Evolutionary conservation across 2,113 vertebrate species (phyloP).

Genomic region (Muntiacus muntjak): DNA sequence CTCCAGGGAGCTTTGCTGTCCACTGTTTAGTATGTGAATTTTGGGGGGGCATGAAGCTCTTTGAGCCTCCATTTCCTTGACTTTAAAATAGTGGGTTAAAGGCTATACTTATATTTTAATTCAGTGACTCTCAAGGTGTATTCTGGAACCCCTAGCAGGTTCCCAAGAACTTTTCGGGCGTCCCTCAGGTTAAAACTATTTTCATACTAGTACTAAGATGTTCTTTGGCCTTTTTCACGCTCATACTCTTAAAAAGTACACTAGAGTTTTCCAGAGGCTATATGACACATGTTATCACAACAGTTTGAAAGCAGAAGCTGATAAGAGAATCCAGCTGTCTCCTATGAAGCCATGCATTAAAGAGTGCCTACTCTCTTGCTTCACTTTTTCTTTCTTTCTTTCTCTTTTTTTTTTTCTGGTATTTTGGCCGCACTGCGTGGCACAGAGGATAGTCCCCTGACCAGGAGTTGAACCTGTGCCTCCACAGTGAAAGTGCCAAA

Average conservation of each 20-base stretch:
- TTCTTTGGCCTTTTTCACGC: not conserved
- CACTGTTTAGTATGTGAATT: not conserved
- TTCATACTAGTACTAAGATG: conserved; percentile 13
- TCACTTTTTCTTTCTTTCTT: not conserved
- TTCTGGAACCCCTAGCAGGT: not conserved
- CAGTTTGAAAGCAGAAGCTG: conserved; percentile 39
- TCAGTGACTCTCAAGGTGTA: not conserved
- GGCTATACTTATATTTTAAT: not conserved
- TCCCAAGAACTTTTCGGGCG: not conserved
- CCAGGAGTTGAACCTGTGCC: not conserved
- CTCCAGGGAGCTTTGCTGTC: not conserved
- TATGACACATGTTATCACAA: not conserved
- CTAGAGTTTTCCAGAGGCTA: conserved; percentile 22
- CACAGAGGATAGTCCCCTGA: not conserved
- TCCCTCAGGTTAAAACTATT: conserved; percentile 17
- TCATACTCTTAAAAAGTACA: not conserved
- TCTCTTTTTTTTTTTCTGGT: not conserved
- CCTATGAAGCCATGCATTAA: not conserved
- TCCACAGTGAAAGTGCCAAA: not conserved
- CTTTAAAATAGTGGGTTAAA: conserved; percentile 23
- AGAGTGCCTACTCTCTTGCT: conserved; percentile 10
- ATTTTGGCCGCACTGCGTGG: not conserved
- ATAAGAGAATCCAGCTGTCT: not conserved
- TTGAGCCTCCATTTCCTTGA: not conserved
- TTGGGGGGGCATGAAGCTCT: not conserved